These are phyloP conservation scores for Dinocampus coccinellae DNA, from an alignment of 2,888 invertebrate species.

Conservation along the genomic window DNA sequence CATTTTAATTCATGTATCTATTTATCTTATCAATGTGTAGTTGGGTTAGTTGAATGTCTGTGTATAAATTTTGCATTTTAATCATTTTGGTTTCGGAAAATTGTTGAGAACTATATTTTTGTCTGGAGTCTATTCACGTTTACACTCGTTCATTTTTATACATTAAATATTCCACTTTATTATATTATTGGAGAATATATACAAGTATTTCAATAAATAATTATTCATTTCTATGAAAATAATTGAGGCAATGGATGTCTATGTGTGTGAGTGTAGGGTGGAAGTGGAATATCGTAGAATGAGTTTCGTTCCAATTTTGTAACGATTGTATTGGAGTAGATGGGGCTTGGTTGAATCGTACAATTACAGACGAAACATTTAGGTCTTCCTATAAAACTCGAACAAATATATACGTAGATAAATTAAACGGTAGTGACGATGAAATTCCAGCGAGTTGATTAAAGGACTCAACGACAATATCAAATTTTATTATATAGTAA, in stretches of 20 bases:
- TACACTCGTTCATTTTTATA: background rate
- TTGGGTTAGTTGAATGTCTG: background rate
- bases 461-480: background rate
- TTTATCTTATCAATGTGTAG: background rate
- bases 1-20: conserved; percentile 11
- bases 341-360: background rate
- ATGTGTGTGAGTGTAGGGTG: no score
- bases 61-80: conserved; percentile 4
- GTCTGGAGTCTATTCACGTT: background rate
- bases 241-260: background rate
- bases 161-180: background rate
- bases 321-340: background rate
- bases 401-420: background rate
- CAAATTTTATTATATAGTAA: background rate
- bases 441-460: background rate
- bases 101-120: background rate
- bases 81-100: background rate
- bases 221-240: background rate
- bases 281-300: background rate
- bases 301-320: background rate
- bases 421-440: background rate
- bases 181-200: background rate
- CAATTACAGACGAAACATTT: background rate
- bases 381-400: background rate
- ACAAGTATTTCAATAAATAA: background rate